Percentiles rank a stretch among this genome's conserved stretches.
Conservation (phyloP, 1,140 invertebrate species). For the Drosophila bocqueti region DNA sequence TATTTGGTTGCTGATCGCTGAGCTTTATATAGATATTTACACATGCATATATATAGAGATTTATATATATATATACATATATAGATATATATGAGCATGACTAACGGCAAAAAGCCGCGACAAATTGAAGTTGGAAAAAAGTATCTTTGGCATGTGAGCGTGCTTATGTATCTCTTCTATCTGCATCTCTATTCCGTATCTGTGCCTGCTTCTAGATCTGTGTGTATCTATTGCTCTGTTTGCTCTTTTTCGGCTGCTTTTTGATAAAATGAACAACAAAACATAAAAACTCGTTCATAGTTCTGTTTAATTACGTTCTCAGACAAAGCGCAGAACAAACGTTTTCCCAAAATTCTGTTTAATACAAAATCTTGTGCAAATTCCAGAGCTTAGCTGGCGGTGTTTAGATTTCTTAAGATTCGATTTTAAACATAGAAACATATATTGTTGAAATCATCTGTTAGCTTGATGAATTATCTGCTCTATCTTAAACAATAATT, state of each 20-base stretch:
- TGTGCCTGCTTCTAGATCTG: constrained; percentile 19
- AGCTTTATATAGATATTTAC: constrained; percentile 28
- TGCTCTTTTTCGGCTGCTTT: constrained; percentile 63
- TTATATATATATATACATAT: constrained; percentile 20
- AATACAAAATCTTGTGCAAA: constrained; percentile 7
- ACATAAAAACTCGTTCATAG: constrained; percentile 54
- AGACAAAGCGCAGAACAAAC: constrained; percentile 24
- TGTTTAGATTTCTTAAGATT: background rate
- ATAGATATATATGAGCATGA: constrained; percentile 43
- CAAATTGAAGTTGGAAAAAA: constrained; percentile 45
- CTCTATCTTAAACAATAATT: too few species aligned
- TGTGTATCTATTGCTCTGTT: constrained; percentile 27
- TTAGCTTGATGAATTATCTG: background rate
- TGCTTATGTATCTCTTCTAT: constrained; percentile 24
- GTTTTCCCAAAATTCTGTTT: constrained; percentile 10
- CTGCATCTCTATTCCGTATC: constrained; percentile 27
- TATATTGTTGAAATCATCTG: background rate
- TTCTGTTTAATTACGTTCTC: constrained; percentile 69
- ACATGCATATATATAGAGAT: constrained; percentile 18
- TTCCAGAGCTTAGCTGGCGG: background rate
- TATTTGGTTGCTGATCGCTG: constrained; percentile 42
- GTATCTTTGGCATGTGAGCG: constrained; percentile 45
- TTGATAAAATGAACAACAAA: constrained; percentile 25
- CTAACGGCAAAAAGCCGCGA: constrained; percentile 54
- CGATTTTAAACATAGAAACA: background rate